Conservation (phyloP, 1,140 invertebrate genomes). For the Drosophila seguyi region DNA sequence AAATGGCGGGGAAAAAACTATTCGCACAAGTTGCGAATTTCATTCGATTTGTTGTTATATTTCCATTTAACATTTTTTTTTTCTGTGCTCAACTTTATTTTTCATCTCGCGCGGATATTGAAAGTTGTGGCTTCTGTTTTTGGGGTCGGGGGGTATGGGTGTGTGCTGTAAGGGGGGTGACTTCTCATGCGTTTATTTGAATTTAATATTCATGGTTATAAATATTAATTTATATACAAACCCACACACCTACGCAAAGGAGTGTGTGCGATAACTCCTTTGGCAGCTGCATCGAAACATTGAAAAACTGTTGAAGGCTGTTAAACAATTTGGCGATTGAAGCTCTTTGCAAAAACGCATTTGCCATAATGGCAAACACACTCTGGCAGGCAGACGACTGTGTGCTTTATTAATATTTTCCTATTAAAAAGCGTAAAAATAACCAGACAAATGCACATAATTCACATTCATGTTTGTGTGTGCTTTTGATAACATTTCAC, state of each 20-base stretch:
- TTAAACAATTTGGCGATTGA: constrained; percentile 73
- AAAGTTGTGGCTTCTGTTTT: constrained; percentile 71
- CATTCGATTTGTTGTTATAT: constrained; percentile 60
- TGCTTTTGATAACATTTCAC: constrained; percentile 58
- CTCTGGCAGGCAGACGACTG: constrained; percentile 13
- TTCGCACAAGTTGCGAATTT: constrained; percentile 50
- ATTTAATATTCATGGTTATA: constrained; percentile 77
- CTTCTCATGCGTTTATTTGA: constrained; percentile 71
- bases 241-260: neutral
- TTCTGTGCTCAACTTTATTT: constrained; percentile 32
- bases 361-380: constrained; percentile 36
- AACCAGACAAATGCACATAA: constrained; percentile 14
- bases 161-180: neutral
- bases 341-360: constrained; percentile 36
- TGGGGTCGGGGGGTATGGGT: neutral
- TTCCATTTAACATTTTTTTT: constrained; percentile 40
- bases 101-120: constrained; percentile 68
- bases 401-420: constrained; percentile 73
- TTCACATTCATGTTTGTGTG: constrained; percentile 28
- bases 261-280: constrained; percentile 13
- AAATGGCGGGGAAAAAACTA: constrained; percentile 41
- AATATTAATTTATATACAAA: constrained; percentile 67
- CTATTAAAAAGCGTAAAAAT: constrained; percentile 56
- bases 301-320: constrained; percentile 68
- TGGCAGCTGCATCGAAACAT: constrained; percentile 54